Base-by-base conservation (phyloP, 2,113 vertebrate species). In the Chaetorhynchus papuensis region DNA sequence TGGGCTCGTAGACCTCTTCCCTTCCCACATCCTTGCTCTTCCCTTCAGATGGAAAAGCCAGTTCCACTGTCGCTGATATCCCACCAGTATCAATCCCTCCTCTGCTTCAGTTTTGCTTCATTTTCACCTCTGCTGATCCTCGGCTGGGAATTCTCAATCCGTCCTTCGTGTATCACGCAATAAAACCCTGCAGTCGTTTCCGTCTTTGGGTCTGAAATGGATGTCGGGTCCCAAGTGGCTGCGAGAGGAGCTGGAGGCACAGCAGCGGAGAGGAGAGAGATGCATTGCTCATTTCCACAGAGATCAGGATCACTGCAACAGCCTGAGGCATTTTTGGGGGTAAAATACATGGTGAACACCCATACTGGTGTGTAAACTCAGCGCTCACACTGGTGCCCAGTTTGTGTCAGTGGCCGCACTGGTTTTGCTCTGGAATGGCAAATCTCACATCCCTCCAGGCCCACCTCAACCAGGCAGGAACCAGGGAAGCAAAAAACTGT, bases 21-120 rank as follows among this genome's bases (percentile, higher is more conserved):
- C 90, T 95, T 94, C 92, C 94, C 86, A 96, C 88, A 88, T 96
- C 90, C 88, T 92, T 52, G 94, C 88, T 94, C 94, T 92, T 96
- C 94, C 92, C 81, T 68, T 78, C 94, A 92, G 95, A 94, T 93
- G 94, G 93, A 86, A 95, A 96, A 97, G 83, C 85, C 93, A 96
- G 76, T 41, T 41, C 88, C 33, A 13, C 63, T 61, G 21, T 37
- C 44, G 19, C 89, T 70, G 64, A 53, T 54, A 70, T 87, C 81
- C 83, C 84, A 69, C 54, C 75, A 33, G 72, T 37, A 68, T 64
- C 89, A 91, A 70, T 68, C 50, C 80, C 52, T 47, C 35, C 28
- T 81, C 69, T 33, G 74, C 87, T 93, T 75, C 81, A 33, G 77
- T 86, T 96, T 83, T 31, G 44, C 72, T 90, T 94, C 96, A 84